A percentile compares a stretch with the other conserved stretches of the same genome.
phyloP scores from a whole-genome alignment of 2,797 vertebrate genomes.

The Sciurus carolinensis region DNA sequence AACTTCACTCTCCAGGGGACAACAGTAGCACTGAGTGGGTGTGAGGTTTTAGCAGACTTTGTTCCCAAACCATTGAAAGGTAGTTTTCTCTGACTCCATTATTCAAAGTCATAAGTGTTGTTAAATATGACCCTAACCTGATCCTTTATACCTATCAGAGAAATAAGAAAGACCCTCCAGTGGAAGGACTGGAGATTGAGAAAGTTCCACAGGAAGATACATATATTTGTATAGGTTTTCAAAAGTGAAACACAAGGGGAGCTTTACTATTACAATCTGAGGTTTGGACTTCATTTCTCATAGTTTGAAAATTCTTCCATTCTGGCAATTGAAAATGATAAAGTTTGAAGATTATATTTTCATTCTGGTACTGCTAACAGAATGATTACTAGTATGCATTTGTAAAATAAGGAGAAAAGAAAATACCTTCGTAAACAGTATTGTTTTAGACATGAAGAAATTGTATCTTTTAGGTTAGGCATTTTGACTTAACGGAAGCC shows the following conservation, averaged over 20 bases:
- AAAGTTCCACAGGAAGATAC: neutral
- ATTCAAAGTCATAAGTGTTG: neutral
- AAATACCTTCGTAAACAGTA: conserved; percentile 20
- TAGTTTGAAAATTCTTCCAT: neutral
- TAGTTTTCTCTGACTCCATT: neutral
- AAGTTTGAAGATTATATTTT: neutral
- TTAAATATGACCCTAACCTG: neutral
- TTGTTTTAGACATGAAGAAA: conserved; percentile 13
- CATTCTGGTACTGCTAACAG: conserved; percentile 1
- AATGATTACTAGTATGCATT: neutral
- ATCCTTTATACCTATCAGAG: neutral
- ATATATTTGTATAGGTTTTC: neutral
- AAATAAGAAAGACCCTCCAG: neutral
- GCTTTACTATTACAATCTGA: neutral
- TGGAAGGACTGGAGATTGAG: neutral
- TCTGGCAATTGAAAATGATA: neutral
- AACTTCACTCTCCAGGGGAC: neutral
- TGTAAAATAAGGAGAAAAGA: conserved; percentile 51
- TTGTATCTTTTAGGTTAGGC: neutral
- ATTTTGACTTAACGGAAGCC: neutral
- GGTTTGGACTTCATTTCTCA: neutral
- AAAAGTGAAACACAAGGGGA: neutral
- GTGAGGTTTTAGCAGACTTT: neutral
- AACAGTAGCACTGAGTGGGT: neutral
- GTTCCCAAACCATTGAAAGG: conserved; percentile 15